phyloP scores from a whole-genome alignment of 2,797 vertebrate genomes.

The Halcyon chelicuti region DNA sequence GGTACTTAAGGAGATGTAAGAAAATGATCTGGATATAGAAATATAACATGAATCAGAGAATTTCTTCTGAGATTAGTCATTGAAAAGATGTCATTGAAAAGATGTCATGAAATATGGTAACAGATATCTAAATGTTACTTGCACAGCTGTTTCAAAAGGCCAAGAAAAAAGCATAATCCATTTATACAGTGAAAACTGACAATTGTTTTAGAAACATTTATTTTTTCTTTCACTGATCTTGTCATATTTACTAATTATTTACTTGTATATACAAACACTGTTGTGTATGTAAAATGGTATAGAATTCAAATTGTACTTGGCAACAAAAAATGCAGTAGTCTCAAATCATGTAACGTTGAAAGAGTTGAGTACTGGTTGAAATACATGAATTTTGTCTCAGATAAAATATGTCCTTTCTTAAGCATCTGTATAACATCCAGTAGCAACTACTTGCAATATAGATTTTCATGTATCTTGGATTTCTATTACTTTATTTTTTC shows the following conservation, averaged over 20 bases:
- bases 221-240: neutral
- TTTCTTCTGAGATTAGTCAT: neutral
- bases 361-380: neutral
- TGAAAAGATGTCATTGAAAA: neutral
- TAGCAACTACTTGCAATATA: neutral
- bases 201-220: neutral
- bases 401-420: neutral
- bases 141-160: neutral
- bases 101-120: fast-evolving
- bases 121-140: neutral
- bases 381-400: neutral
- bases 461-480: neutral
- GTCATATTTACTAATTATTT: neutral
- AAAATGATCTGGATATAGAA: neutral
- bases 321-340: neutral
- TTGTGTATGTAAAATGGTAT: neutral
- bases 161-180: fast-evolving
- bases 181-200: neutral
- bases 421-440: neutral
- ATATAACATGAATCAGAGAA: neutral
- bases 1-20: neutral
- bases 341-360: neutral
- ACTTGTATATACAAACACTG: neutral
- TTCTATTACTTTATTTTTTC: neutral
- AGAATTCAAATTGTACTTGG: neutral